phyloP scores from a whole-genome alignment of 2,113 vertebrate species.

The Falco punctatus region DNA sequence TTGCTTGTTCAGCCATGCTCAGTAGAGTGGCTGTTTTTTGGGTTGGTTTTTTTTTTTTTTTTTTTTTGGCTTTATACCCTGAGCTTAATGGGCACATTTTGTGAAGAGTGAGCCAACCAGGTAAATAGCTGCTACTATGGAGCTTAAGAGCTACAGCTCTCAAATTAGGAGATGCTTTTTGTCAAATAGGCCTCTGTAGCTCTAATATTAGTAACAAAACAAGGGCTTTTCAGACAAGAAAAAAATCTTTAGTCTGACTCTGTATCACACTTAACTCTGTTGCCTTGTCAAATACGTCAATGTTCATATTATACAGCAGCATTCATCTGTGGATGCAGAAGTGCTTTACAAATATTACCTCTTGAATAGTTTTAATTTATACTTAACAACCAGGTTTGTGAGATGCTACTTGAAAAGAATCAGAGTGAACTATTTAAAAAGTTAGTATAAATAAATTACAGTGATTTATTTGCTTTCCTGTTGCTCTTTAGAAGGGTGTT shows the following conservation, averaged over 20 bases:
- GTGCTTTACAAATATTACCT: conserved; percentile 51
- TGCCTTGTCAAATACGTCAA: conserved; percentile 71
- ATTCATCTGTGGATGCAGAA: conserved; percentile 56
- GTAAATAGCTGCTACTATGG: conserved; percentile 71
- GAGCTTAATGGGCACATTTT: conserved; percentile 69
- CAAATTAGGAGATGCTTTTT: conserved; percentile 72
- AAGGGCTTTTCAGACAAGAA: conserved; percentile 69
- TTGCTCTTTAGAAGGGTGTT: conserved; percentile 1
- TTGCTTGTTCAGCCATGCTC: conserved; percentile 37
- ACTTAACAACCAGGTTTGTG: conserved; percentile 16
- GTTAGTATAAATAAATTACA: conserved; percentile 52
- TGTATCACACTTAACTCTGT: conserved; percentile 65
- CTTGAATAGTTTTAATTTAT: conserved; percentile 60
- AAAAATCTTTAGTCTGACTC: conserved; percentile 66
- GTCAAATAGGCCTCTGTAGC: conserved; percentile 64
- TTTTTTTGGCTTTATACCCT: conserved; percentile 34
- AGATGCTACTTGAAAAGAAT: conserved; percentile 36
- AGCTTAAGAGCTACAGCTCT: conserved; percentile 70
- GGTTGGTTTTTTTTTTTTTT: background rate
- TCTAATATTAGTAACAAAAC: conserved; percentile 73
- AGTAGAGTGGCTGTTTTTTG: background rate
- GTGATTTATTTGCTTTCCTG: conserved; percentile 38
- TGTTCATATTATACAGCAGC: conserved; percentile 45
- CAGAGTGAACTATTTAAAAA: conserved; percentile 35
- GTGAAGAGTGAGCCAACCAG: conserved; percentile 69